Percentiles rank a stretch among this genome's conserved stretches.
phyloP scores from a whole-genome alignment of 2,888 invertebrate species.

The Epinotia bilunana region DNA sequence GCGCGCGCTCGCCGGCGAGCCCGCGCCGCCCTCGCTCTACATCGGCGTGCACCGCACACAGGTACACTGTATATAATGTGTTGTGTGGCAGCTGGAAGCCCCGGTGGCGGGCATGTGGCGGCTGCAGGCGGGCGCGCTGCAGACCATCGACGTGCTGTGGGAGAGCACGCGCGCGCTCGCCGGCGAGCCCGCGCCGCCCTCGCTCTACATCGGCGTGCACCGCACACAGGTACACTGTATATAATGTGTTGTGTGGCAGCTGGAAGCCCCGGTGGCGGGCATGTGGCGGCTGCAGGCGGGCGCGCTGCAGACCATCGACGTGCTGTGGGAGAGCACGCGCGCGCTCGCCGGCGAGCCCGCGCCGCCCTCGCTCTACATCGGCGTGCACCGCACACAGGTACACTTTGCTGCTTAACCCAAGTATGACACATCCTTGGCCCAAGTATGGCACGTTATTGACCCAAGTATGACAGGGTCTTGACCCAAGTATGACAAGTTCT shows the following conservation, averaged over 20 bases:
- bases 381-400: constrained; percentile 92
- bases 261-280: constrained; percentile 93
- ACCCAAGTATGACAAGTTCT: too few species aligned
- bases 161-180: constrained; percentile 74
- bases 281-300: constrained; percentile 92
- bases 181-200: constrained; percentile 69
- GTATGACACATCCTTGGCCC: too few species aligned
- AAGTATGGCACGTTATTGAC: too few species aligned
- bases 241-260: constrained; percentile 77
- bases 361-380: constrained; percentile 90
- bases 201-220: constrained; percentile 94
- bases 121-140: constrained; percentile 87
- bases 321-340: constrained; percentile 86
- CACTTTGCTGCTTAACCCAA: too few species aligned
- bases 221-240: constrained; percentile 90
- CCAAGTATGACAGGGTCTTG: too few species aligned
- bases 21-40: constrained; percentile 87
- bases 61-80: too few species aligned
- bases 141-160: constrained; percentile 89
- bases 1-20: constrained; percentile 60
- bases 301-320: constrained; percentile 87
- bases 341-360: constrained; percentile 58
- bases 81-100: constrained; percentile 88
- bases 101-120: constrained; percentile 96
- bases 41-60: too few species aligned